phyloP scores from a whole-genome alignment of 2,888 invertebrate genomes.

The Leptopilina myrica region DNA sequence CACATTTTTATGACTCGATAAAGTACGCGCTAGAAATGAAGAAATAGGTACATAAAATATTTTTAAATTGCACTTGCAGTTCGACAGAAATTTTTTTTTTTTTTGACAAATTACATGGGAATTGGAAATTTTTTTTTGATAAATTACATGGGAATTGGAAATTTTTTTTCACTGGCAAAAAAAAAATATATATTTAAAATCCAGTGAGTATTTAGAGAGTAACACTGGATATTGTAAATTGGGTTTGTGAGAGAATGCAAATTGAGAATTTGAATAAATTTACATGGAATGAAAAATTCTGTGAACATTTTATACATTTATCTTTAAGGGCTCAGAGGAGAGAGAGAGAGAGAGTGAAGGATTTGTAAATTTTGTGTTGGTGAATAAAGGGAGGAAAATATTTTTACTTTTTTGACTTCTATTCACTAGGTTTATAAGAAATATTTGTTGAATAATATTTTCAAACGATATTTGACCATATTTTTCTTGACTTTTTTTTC shows the following conservation, averaged over 20 bases:
- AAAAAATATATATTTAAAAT: neutral
- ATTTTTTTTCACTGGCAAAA: neutral
- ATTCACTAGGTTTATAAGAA: neutral
- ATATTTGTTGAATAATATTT: slow-evolving; percentile 17
- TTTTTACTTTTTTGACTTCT: neutral
- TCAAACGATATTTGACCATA: neutral
- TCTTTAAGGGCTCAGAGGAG: neutral
- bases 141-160: neutral
- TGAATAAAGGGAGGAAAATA: neutral
- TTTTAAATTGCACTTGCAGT: slow-evolving; percentile 6
- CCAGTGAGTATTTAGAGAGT: neutral
- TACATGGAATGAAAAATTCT: slow-evolving; percentile 6
- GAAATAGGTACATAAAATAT: slow-evolving; percentile 12
- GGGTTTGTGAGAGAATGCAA: neutral
- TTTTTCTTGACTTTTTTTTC: slow-evolving; percentile 64
- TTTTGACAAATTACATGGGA: neutral
- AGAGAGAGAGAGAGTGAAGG: neutral
- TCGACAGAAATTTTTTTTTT: neutral
- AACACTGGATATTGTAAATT: neutral
- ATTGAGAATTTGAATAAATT: neutral
- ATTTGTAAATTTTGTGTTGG: neutral
- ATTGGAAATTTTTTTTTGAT: neutral
- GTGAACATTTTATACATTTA: neutral
- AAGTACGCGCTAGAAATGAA: neutral
- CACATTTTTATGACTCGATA: slow-evolving; percentile 15